Evolutionary conservation across 2,113 vertebrate genomes (phyloP).

Genomic region (Picathartes gymnocephalus): DNA sequence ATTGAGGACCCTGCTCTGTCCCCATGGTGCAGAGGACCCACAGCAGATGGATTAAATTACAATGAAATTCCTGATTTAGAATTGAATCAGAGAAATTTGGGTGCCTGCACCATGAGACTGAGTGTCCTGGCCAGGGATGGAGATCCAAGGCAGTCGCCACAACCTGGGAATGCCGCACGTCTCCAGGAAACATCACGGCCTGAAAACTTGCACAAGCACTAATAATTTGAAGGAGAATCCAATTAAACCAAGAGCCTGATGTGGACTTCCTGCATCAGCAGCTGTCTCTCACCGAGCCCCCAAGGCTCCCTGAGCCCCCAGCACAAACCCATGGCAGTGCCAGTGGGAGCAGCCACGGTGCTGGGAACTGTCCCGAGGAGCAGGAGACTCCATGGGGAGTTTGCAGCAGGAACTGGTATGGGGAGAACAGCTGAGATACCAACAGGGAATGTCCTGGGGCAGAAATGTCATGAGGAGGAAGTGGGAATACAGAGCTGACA

Average conservation of each 20-base stretch:
- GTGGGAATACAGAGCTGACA: neutral
- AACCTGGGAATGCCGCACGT: rapidly evolving
- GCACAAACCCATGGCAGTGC: neutral
- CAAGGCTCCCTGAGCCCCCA: rapidly evolving
- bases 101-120: neutral
- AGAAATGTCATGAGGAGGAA: neutral
- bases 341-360: rapidly evolving
- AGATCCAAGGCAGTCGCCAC: rapidly evolving
- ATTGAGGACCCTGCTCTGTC: neutral
- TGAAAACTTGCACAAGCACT: neutral
- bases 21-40: rapidly evolving
- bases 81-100: neutral
- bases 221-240: neutral
- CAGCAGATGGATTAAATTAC: neutral
- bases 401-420: neutral
- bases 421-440: neutral
- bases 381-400: neutral
- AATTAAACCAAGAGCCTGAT: neutral
- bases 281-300: neutral
- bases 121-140: neutral
- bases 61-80: neutral
- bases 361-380: neutral
- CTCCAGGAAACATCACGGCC: rapidly evolving
- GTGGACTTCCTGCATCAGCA: neutral
- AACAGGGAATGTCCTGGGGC: neutral